Evolutionary conservation across 1,140 invertebrate species (phyloP).

Genomic region (Brachionus plicatilis): DNA sequence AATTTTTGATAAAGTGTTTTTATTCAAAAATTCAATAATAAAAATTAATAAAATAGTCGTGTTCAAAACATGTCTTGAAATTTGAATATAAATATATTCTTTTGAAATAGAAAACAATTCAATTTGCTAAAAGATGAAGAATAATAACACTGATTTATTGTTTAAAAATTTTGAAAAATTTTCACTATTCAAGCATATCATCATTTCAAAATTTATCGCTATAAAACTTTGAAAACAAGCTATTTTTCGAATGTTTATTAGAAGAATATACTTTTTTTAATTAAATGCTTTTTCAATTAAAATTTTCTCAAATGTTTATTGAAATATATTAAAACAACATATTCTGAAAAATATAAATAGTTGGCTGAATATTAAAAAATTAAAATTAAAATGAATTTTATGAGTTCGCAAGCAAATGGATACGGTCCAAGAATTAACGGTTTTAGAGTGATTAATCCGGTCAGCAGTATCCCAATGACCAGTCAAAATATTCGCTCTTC

Average conservation of each 20-base stretch:
- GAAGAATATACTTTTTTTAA: background rate
- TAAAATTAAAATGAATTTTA: background rate
- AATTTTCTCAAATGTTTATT: background rate
- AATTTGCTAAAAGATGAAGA: background rate
- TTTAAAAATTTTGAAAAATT: background rate
- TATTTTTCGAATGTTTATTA: background rate
- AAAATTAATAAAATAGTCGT: no score
- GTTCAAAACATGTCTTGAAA: background rate
- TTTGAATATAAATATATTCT: background rate
- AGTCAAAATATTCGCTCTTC: background rate
- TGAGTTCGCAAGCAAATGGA: background rate
- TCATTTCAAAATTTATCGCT: background rate
- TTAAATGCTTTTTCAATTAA: background rate
- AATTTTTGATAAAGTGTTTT: no score
- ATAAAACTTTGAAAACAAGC: background rate
- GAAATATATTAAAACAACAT: background rate
- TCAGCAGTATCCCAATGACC: background rate
- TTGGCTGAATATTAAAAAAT: background rate
- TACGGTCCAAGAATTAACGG: background rate
- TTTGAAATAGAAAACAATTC: background rate
- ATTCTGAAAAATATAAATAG: background rate
- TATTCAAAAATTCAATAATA: no score
- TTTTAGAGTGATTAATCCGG: background rate
- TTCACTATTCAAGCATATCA: background rate
- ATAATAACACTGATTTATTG: background rate